Percentiles rank a stretch among this genome's conserved stretches.
Evolutionary conservation across 2,797 vertebrate species (phyloP).

Genomic region (Danionella dracula): DNA sequence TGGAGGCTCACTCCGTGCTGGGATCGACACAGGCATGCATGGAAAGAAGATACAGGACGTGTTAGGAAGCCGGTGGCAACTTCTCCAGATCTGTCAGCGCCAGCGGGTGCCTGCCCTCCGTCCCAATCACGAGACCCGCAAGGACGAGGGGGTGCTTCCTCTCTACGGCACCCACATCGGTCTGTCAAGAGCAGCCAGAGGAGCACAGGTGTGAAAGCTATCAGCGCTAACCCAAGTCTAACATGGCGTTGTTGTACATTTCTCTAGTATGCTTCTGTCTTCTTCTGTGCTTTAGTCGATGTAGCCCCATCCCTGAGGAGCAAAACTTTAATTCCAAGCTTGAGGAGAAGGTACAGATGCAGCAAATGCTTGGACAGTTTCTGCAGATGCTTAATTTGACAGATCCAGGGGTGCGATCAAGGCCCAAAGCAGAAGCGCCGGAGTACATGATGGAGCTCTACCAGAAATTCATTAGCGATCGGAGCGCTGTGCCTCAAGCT

Average conservation of each 20-base stretch:
- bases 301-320: constrained; percentile 39
- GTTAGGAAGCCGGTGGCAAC: constrained; percentile 55
- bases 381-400: constrained; percentile 86
- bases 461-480: constrained; percentile 80
- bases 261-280: constrained; percentile 35
- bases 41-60: constrained; percentile 49
- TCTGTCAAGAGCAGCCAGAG: constrained; percentile 48
- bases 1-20: neutral
- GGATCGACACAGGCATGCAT: constrained; percentile 28
- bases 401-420: constrained; percentile 66
- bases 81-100: constrained; percentile 73
- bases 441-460: constrained; percentile 96
- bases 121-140: constrained; percentile 66
- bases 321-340: constrained; percentile 71
- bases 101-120: constrained; percentile 70
- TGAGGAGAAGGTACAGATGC: constrained; percentile 71
- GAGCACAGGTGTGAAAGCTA: constrained; percentile 35
- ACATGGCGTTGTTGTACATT: neutral
- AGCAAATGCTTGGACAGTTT: constrained; percentile 80
- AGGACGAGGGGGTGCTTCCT: constrained; percentile 65
- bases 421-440: constrained; percentile 72
- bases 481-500: constrained; percentile 76
- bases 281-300: constrained; percentile 50
- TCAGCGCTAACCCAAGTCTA: no score
- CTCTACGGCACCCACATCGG: constrained; percentile 46